These are phyloP conservation scores for Malurus alboscapulatus DNA, from an alignment of 2,113 vertebrate genomes.

Conservation along the genomic window DNA sequence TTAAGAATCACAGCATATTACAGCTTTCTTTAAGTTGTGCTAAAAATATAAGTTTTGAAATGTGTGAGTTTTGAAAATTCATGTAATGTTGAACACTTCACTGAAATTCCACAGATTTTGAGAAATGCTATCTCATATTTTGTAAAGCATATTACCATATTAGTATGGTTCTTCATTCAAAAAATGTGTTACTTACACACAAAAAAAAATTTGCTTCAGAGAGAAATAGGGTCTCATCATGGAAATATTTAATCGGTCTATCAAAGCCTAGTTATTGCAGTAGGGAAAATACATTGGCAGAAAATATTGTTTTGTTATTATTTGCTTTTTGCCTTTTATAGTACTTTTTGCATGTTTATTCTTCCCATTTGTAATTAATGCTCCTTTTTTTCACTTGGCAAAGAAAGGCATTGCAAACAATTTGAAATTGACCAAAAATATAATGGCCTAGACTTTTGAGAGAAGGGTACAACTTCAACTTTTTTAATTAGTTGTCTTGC, in stretches of 20 bases:
- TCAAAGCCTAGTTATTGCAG: not conserved
- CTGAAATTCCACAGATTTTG: not conserved
- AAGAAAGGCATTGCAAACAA: not conserved
- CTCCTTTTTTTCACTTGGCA: not conserved
- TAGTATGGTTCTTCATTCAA: not conserved
- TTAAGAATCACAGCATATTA: not conserved
- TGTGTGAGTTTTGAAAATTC: not conserved
- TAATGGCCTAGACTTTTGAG: not conserved
- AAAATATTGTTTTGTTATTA: not conserved
- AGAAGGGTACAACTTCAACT: not conserved
- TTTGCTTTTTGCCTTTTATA: not conserved
- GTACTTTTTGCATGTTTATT: not conserved
- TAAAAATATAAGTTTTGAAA: not conserved
- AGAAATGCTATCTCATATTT: not conserved
- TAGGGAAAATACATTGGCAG: not conserved
- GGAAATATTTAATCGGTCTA: not conserved
- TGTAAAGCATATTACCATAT: not conserved
- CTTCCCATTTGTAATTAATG: not conserved
- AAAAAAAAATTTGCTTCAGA: not conserved
- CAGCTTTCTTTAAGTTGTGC: not conserved
- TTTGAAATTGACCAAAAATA: not conserved
- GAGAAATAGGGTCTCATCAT: not conserved
- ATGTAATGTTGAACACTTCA: not conserved
- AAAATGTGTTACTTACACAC: not conserved
- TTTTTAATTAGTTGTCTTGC: not conserved